These are phyloP conservation scores for Drosophila paranaensis DNA, from an alignment of 2,888 invertebrate species.

Conservation along the genomic window DNA sequence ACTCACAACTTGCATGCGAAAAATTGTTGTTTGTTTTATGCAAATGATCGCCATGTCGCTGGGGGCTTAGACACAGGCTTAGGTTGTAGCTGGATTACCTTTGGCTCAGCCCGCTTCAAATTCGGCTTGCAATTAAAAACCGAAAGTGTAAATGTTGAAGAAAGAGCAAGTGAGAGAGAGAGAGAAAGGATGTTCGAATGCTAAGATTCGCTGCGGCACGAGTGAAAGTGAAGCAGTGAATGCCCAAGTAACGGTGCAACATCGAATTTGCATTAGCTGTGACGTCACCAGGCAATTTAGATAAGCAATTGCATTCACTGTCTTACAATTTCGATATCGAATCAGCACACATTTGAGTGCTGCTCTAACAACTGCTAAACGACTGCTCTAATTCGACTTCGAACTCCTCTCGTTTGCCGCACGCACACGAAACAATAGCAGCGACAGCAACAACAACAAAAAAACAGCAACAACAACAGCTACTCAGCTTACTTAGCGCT, in stretches of 20 bases:
- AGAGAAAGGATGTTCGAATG: slow-evolving; percentile 32
- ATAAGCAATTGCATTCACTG: background rate
- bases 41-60: slow-evolving; percentile 67
- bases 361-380: background rate
- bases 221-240: slow-evolving; percentile 51
- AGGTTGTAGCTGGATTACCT: slow-evolving; percentile 29
- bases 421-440: slow-evolving; percentile 2
- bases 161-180: slow-evolving; percentile 4
- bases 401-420: background rate
- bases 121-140: slow-evolving; percentile 69
- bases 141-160: slow-evolving; percentile 68
- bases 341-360: background rate
- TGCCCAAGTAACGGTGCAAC: slow-evolving; percentile 1
- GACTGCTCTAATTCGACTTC: background rate
- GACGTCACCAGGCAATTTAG: slow-evolving; percentile 1
- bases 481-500: background rate
- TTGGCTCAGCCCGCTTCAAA: slow-evolving; percentile 46
- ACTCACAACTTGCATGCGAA: slow-evolving; percentile 38
- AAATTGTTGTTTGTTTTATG: slow-evolving; percentile 77
- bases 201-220: slow-evolving; percentile 25
- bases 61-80: slow-evolving; percentile 33
- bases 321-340: background rate
- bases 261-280: slow-evolving; percentile 8
- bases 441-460: background rate
- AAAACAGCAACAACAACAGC: no score